These are phyloP conservation scores for Eupithecia abbreviata DNA, from an alignment of 2,888 invertebrate genomes.

Conservation along the genomic window DNA sequence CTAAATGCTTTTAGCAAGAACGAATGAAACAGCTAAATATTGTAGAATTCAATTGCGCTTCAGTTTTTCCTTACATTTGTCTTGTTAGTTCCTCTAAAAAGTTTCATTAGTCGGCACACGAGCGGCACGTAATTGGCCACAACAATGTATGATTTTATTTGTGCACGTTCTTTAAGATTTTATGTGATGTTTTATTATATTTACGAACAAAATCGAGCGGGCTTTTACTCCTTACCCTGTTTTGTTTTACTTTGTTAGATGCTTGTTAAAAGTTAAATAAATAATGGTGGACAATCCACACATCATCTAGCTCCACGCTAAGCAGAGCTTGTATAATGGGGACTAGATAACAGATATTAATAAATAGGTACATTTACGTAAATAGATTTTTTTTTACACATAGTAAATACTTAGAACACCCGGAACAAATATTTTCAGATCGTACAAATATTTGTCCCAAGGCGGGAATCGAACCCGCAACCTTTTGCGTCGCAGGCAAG, in stretches of 20 bases:
- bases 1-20: background rate
- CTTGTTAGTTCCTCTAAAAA: conserved; percentile 13
- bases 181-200: conserved; percentile 10
- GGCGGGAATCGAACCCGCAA: too few species aligned
- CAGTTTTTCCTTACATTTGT: conserved; percentile 5
- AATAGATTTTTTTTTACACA: too few species aligned
- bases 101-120: conserved; percentile 14
- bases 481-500: too few species aligned
- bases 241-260: conserved; percentile 1
- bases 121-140: conserved; percentile 16
- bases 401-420: too few species aligned
- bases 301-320: too few species aligned
- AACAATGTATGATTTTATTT: conserved; percentile 18
- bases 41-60: background rate
- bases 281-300: too few species aligned
- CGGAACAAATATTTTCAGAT: too few species aligned
- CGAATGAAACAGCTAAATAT: background rate
- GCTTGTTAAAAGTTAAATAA: background rate
- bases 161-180: background rate
- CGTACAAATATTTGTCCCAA: too few species aligned
- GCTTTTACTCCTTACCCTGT: background rate
- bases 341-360: too few species aligned
- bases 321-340: too few species aligned
- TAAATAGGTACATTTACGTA: too few species aligned
- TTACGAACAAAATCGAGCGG: conserved; percentile 7